phyloP scores from a whole-genome alignment of 2,797 vertebrate genomes.

The Lepilemur ruficaudatus region DNA sequence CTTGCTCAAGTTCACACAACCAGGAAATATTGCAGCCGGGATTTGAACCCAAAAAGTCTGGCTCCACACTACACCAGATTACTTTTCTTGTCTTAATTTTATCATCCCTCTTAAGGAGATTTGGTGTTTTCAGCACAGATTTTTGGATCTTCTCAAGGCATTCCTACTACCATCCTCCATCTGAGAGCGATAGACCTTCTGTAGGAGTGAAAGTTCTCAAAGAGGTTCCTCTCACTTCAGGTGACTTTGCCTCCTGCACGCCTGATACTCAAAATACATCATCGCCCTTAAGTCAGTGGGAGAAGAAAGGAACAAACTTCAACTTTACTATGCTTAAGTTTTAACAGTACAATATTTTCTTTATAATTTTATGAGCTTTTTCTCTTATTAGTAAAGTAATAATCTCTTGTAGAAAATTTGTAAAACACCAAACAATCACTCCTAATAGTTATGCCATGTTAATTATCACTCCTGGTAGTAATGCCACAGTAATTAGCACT shows the following conservation, averaged over 20 bases:
- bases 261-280: not conserved
- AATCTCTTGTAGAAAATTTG: not conserved
- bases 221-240: not conserved
- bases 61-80: not conserved
- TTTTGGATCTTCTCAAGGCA: not conserved
- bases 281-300: not conserved
- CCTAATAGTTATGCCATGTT: not conserved
- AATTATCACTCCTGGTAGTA: not conserved
- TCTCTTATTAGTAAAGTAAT: constrained; percentile 16
- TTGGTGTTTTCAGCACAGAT: not conserved
- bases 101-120: not conserved
- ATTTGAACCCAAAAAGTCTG: not conserved
- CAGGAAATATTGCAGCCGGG: not conserved
- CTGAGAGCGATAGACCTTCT: not conserved
- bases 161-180: accelerated
- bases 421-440: not conserved
- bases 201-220: not conserved
- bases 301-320: not conserved
- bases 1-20: not conserved
- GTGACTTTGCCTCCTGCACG: not conserved
- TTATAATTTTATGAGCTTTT: not conserved
- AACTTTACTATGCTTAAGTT: not conserved
- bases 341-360: not conserved
- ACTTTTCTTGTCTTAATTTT: not conserved
- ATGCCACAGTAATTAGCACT: not conserved